Evolutionary conservation across 2,113 vertebrate genomes (phyloP).

Genomic region (Pantherophis guttatus): DNA sequence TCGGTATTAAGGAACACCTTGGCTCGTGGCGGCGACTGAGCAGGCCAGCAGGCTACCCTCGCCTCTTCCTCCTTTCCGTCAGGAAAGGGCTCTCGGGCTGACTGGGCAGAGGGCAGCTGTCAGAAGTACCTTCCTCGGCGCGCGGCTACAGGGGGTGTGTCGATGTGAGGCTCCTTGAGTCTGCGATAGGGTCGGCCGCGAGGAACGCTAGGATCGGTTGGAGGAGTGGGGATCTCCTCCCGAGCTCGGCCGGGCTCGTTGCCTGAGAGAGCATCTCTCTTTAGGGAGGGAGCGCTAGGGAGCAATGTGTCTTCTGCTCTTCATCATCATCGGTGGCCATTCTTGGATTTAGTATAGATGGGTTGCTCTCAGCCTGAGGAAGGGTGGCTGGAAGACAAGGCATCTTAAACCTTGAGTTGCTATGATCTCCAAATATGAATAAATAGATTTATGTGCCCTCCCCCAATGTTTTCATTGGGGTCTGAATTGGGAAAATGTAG

Average conservation of each 20-base stretch:
- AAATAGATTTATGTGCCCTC: background rate
- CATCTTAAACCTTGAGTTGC: background rate
- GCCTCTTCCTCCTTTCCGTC: background rate
- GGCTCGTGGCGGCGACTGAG: background rate
- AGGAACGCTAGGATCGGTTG: background rate
- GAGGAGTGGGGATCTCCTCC: background rate
- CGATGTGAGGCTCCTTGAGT: background rate
- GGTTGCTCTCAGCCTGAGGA: background rate
- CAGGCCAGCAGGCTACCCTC: background rate
- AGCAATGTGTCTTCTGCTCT: background rate
- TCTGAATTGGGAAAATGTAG: background rate
- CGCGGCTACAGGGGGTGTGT: background rate
- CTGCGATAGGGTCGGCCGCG: background rate
- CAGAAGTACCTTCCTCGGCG: background rate
- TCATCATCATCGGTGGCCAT: background rate
- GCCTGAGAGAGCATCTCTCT: background rate
- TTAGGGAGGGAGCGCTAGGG: background rate
- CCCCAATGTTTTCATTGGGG: background rate
- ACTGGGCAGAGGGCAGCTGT: background rate
- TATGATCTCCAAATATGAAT: background rate
- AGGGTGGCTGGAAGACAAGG: background rate
- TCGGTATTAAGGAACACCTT: background rate
- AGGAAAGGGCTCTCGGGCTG: background rate
- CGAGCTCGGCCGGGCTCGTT: background rate
- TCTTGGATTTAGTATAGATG: background rate